phyloP scores from a whole-genome alignment of 37 sponge, comb jelly and placozoan genomes.

The Ephydatia muelleri region DNA sequence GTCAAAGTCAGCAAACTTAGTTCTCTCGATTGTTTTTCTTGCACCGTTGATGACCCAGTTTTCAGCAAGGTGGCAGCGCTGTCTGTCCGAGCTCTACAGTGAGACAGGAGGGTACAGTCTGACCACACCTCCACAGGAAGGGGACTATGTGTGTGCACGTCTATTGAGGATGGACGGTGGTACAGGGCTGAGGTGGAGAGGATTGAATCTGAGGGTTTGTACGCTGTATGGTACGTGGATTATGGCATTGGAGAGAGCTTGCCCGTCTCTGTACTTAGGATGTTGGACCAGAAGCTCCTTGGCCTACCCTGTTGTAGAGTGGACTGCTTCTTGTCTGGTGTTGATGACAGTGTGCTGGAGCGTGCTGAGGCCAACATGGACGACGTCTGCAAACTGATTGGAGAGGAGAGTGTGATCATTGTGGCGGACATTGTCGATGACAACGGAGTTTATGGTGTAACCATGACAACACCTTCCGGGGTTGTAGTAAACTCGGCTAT shows the following conservation, averaged over 20 bases:
- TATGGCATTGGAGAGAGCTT: slow-evolving; percentile 72
- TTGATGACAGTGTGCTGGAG: slow-evolving; percentile 19
- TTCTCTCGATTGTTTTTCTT: slow-evolving; percentile 24
- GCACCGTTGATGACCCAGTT: slow-evolving; percentile 4
- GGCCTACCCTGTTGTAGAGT: slow-evolving; percentile 40
- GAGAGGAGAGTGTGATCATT: slow-evolving; percentile 15
- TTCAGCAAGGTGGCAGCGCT: background rate
- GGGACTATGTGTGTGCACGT: slow-evolving; percentile 49
- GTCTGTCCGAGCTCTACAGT: background rate
- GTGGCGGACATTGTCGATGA: slow-evolving; percentile 13
- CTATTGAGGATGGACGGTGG: slow-evolving; percentile 52
- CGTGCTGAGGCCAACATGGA: slow-evolving; percentile 12
- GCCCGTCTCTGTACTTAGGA: slow-evolving; percentile 13
- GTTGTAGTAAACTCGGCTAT: slow-evolving; percentile 12
- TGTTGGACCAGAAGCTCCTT: slow-evolving; percentile 5
- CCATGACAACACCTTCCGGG: slow-evolving; percentile 21
- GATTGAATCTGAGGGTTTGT: background rate
- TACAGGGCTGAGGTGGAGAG: slow-evolving; percentile 43
- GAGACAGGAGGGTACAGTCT: background rate
- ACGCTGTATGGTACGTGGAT: slow-evolving; percentile 66
- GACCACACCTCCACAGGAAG: background rate
- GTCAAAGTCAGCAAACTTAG: background rate
- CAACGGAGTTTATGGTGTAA: slow-evolving; percentile 27
- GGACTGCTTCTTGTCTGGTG: slow-evolving; percentile 58
- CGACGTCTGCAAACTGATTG: slow-evolving; percentile 17